Base-by-base conservation (phyloP, 2,888 invertebrate genomes). In the Deilephila porcellus region DNA sequence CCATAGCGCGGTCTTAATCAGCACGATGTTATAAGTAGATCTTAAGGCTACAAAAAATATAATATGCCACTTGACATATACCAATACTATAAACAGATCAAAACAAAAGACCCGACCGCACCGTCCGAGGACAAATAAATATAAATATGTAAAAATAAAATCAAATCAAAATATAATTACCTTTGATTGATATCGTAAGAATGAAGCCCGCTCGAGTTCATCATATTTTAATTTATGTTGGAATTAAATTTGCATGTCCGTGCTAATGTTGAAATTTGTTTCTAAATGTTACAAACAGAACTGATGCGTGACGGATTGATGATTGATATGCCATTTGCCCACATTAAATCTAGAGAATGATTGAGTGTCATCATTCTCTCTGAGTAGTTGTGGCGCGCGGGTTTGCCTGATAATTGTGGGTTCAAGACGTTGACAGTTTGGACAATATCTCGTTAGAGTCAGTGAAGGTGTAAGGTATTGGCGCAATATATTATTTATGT, bases 301-400 rank as follows among this genome's bases (percentile, higher is more conserved):
- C 37, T 53, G 62, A 73, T 62, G 73, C 70, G 80, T 81, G 80
- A 79, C 81, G 77, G 79, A 81, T 79, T 73, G 75, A 73, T 79
- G 78, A 81, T 81, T 79, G 75, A 74, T 75, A 75, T 67, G 77
- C 76, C 79, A 78, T 75, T 77, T 71, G 72, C 63, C 64, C 72
- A 59, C 56, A 72, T 72, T 72, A 56, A 67, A 59, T 59, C 37
- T 32, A 72, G 64, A 67, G 67, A 59, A 72, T 72, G 64, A 72
- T 67, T 59, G 64, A 52, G 67, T 67, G 67, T 67, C 67, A 67
- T 67, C 64, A 67, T 67, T 52, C 25, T 14, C n/a, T 67, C 52
- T 67, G 67, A 25, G 20, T 67, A 17, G 67, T 25, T 14, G 45
- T 20, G 14, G 45, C 25, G 45, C 45, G 64, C 37, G 64, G 64